A percentile compares a stretch with the other conserved stretches of the same genome.
phyloP scores from a whole-genome alignment of 2,888 invertebrate species.

The Exocentrus adspersus region DNA sequence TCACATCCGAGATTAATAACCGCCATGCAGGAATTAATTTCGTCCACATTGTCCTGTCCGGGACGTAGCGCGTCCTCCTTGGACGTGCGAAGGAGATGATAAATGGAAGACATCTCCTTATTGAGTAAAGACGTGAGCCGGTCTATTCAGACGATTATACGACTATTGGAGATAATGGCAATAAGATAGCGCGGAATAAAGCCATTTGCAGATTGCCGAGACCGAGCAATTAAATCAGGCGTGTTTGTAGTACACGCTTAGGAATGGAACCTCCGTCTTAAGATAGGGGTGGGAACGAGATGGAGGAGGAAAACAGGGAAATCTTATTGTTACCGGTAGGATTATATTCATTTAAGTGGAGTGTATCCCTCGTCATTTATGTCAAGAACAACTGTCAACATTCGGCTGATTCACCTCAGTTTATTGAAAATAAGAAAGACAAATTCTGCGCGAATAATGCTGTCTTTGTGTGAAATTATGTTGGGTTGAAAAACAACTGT shows the following conservation, averaged over 20 bases:
- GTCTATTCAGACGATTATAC: constrained; percentile 44
- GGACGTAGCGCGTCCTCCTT: neutral
- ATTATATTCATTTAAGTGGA: constrained; percentile 2
- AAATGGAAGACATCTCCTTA: constrained; percentile 43
- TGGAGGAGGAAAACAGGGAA: constrained; percentile 5
- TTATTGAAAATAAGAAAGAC: too few species aligned
- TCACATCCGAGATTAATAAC: too few species aligned
- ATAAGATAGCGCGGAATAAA: constrained; percentile 48
- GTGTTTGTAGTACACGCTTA: constrained; percentile 48
- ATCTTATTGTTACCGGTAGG: constrained; percentile 9
- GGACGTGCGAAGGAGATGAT: constrained; percentile 24
- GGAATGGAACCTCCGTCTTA: constrained; percentile 18
- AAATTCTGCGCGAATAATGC: too few species aligned
- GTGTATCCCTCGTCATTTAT: neutral
- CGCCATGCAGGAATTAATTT: too few species aligned
- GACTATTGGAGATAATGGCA: constrained; percentile 44
- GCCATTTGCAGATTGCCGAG: constrained; percentile 52
- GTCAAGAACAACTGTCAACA: neutral
- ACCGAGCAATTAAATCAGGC: constrained; percentile 57
- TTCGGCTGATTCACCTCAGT: too few species aligned
- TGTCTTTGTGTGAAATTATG: too few species aligned
- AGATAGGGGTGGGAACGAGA: constrained; percentile 29
- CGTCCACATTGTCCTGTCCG: constrained; percentile 19
- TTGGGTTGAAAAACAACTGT: too few species aligned
- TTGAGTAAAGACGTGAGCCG: constrained; percentile 44